Evolutionary conservation across 2,797 vertebrate genomes (phyloP).

Genomic region (Manis pentadactyla): DNA sequence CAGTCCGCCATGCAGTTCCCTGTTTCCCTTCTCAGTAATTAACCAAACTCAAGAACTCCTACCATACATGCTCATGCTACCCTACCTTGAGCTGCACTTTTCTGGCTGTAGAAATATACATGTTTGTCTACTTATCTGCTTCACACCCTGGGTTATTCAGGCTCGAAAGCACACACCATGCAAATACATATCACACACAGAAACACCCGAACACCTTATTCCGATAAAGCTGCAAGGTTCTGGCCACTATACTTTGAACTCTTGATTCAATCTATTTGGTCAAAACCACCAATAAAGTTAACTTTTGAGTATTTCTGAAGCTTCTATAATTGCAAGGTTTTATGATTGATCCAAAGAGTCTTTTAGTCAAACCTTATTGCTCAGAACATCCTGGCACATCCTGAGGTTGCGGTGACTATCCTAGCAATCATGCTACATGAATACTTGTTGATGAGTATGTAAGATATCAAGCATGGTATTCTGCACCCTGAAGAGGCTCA

Average conservation of each 20-base stretch:
- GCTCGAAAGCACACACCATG: neutral
- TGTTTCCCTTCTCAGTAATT: neutral
- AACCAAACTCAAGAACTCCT: neutral
- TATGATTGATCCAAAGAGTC: neutral
- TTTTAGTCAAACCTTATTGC: neutral
- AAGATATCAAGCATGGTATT: neutral
- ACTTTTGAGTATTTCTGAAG: neutral
- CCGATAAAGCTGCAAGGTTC: neutral
- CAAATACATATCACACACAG: neutral
- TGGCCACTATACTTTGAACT: neutral
- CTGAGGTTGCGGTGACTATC: neutral
- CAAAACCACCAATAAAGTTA: neutral
- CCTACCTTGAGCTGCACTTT: neutral
- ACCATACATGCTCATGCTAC: neutral
- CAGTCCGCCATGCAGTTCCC: neutral
- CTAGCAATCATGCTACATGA: neutral
- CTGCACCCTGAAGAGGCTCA: neutral
- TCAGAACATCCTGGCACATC: neutral
- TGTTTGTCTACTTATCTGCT: neutral
- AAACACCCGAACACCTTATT: neutral
- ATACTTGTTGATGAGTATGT: neutral
- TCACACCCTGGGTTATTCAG: neutral
- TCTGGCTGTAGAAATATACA: neutral
- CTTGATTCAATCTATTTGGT: neutral
- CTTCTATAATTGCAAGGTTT: neutral